Evolutionary conservation across 1,140 invertebrate genomes (phyloP), one percentile per base, ranked within the genome.

Genomic region (Arctopsyche grandis): DNA sequence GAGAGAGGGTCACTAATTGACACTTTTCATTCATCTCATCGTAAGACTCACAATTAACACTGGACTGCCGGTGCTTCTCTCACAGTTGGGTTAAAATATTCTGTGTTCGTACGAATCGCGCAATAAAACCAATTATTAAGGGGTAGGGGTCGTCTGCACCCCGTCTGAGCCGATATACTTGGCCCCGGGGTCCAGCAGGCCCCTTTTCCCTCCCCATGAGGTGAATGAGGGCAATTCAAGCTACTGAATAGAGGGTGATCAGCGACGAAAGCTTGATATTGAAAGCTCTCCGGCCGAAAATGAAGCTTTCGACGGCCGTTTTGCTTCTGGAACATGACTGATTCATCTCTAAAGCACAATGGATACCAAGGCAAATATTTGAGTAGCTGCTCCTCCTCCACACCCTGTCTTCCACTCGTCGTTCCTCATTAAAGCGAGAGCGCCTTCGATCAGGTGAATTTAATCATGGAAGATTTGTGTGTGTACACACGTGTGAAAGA

Each of bases 71-170:
- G 14, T 56, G 19, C 52, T 12, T 21, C 21, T 19, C 56, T 3
- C n/a, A n/a, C 12, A 12, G 75, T 22, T 24, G 66, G 43, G 69
- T 29, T 81, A 78, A 81, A 81, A 74, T 78, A 81, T 78, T 78
- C 70, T 75, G 77, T 22, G 29, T 81, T 66, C 80, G 80, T 79
- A 69, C 74, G 48, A 69, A 71, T 73, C 74, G 22, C 21, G 75
- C 71, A 81, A 79, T 81, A 81, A 81, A 81, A 79, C 78, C 78
- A 81, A 81, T 81, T 81, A 81, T 75, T 79, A 29, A 24, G 9
- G 21, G 7, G 16, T 48, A 10, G 38, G 79, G 56, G 56, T 79
- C 73, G 44, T 24, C 69, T 58, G 43, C 69, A 48, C 56, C 21
- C 38, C 63, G 44, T 70, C 63, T n/a, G 7, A 1, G 24, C 19